Evolutionary conservation across 1,140 invertebrate genomes (phyloP).

Genomic region (Meloidogyne chitwoodi): DNA sequence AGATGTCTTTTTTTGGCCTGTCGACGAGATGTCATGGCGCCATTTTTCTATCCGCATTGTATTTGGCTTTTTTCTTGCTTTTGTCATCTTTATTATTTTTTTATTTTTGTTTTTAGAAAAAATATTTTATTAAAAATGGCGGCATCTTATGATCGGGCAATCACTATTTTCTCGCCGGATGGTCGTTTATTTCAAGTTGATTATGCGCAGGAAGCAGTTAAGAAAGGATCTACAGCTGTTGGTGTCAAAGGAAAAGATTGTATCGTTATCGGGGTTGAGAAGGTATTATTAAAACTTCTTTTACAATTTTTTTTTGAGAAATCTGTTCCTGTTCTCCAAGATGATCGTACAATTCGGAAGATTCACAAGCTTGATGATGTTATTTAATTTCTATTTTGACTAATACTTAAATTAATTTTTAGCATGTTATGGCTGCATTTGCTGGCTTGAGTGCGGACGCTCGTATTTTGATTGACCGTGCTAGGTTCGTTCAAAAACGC

Average conservation of each 20-base stretch:
- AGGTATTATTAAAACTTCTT: constrained; percentile 64
- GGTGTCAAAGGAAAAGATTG: constrained; percentile 89
- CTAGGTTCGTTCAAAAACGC: constrained; percentile 61
- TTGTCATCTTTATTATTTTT: too few relatives aligned
- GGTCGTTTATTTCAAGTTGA: constrained; percentile 99
- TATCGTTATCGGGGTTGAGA: constrained; percentile 96
- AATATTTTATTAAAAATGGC: background rate
- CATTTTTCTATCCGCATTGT: too few relatives aligned
- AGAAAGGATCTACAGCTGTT: constrained; percentile 98
- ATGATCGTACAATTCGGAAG: constrained; percentile 96
- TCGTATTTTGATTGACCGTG: constrained; percentile 90
- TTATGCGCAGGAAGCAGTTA: constrained; percentile 99
- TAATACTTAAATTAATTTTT: background rate
- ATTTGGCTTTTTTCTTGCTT: too few relatives aligned
- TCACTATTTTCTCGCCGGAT: constrained; percentile 94
- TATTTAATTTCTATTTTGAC: background rate
- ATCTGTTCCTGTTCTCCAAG: constrained; percentile 94
- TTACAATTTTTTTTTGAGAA: background rate
- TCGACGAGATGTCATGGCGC: too few relatives aligned
- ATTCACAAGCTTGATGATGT: constrained; percentile 85
- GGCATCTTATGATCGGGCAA: constrained; percentile 83
- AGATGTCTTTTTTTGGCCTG: too few relatives aligned
- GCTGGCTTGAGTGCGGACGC: constrained; percentile 97
- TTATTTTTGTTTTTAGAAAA: too few relatives aligned
- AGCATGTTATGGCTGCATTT: constrained; percentile 99